Evolutionary conservation across 2,888 invertebrate genomes (phyloP), one percentile per base, ranked within the genome.

Genomic region (Lithophane semibrunnea): DNA sequence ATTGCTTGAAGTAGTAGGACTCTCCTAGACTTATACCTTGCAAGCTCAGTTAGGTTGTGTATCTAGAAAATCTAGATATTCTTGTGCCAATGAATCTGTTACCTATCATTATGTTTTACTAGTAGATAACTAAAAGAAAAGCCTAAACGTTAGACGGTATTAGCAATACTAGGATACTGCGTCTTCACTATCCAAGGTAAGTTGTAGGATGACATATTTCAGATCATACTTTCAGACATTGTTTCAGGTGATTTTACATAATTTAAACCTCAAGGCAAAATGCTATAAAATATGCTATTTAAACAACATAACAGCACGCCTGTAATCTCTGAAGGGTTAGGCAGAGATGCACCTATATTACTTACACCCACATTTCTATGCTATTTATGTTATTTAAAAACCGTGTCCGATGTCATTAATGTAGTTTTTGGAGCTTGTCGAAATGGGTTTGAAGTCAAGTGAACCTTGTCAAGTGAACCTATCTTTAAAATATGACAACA

Each of bases 181-280:
- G 66, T 75, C 60, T 47, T 70, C 69, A 65, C 58, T 24, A 7
- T 3, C 37, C 3, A 54, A 78, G 78, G 77, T 77, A 70, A 78
- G 77, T 52, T 21, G 16, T 29, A 54, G 18, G 29, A 44, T 29
- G 9, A 5, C 5, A 16, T 29, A 52, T 21, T 21, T 29, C 21
- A n/a, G 54, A 16, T 21, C 13, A 52, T 49, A 9, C 60, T 42
- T 42, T 9, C 42, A 65, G 42, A 29, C 1, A 0, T 37, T 13
- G 1, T 56, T 42, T 29, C 5, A 37, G 16, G 0, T 16, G n/a
- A 8, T 44, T 73, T 29, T 29, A n/a, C 54, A 7, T 18, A 54
- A 54, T 54, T 3, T 21, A 37, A 63, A 24, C 3, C 21, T 8
- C 1, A 49, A 70, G 21, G 37, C 8, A 70, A n/a, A 70, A 52